Percentiles rank a stretch among this genome's conserved stretches.
Conservation (phyloP, 2,797 vertebrate species). For the Gobio occitaniae region DNA sequence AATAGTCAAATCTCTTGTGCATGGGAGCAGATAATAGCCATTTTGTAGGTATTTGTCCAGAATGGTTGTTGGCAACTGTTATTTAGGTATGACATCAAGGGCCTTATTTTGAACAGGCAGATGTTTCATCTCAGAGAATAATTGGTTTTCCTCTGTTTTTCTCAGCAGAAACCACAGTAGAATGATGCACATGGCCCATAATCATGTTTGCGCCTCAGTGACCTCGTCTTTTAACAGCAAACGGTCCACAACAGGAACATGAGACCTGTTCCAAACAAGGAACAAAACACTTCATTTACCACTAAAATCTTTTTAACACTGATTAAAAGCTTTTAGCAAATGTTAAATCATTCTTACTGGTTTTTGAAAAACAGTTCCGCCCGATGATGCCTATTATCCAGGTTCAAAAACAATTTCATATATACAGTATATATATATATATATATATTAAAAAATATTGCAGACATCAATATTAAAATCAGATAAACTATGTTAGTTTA, state of each 20-base stretch:
- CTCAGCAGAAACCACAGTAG: constrained; percentile 70
- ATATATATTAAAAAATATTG: no score
- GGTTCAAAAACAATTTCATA: not conserved
- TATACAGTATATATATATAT: no score
- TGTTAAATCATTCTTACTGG: constrained; percentile 17
- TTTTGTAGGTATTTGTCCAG: constrained; percentile 42
- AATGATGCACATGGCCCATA: constrained; percentile 68
- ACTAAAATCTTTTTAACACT: not conserved
- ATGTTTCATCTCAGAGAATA: constrained; percentile 53
- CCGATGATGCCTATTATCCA: not conserved
- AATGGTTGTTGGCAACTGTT: constrained; percentile 68
- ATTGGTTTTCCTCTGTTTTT: constrained; percentile 57
- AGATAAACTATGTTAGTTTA: no score
- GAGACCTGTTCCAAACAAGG: constrained; percentile 60
- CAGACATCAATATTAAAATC: no score
- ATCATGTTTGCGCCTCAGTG: constrained; percentile 71
- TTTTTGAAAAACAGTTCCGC: not conserved
- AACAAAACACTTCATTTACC: constrained; percentile 61
- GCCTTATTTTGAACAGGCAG: constrained; percentile 51
- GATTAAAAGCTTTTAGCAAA: constrained; percentile 12
- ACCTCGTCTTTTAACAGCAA: constrained; percentile 60
- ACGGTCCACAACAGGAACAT: constrained; percentile 57
- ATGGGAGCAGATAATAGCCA: constrained; percentile 15
- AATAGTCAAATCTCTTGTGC: constrained; percentile 11
- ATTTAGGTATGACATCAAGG: constrained; percentile 74